Evolutionary conservation across 2,113 vertebrate genomes (phyloP).

Genomic region (Platysternon megacephalum): DNA sequence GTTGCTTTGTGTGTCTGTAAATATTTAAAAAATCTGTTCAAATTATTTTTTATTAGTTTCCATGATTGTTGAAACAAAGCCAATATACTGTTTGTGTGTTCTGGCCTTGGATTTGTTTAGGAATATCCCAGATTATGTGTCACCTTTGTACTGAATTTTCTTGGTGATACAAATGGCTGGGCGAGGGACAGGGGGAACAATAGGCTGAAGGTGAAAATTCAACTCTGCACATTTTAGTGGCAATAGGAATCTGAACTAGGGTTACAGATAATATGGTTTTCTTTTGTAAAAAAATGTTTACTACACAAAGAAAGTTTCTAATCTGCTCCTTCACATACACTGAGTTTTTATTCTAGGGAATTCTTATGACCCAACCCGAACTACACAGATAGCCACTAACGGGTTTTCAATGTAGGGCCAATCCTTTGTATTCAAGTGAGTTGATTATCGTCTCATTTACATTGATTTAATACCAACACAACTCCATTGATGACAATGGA

Average conservation of each 20-base stretch:
- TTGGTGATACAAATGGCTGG: neutral
- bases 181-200: neutral
- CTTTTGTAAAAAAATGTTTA: neutral
- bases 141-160: neutral
- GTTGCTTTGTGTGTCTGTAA: too few species aligned
- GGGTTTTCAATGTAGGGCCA: neutral
- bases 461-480: neutral
- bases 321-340: neutral
- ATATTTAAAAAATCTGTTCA: neutral
- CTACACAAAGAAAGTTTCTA: neutral
- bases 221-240: neutral
- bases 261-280: neutral
- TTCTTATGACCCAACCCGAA: neutral
- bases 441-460: slow-evolving; percentile 30
- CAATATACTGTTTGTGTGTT: neutral
- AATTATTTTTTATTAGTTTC: neutral
- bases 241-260: neutral
- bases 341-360: neutral
- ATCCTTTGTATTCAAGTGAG: neutral
- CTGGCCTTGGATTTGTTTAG: neutral
- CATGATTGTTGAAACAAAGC: neutral
- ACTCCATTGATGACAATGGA: neutral
- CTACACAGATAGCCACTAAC: neutral
- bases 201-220: neutral
- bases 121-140: neutral